Evolutionary conservation across 2,888 invertebrate species (phyloP).

Genomic region (Tetragnatha montana): DNA sequence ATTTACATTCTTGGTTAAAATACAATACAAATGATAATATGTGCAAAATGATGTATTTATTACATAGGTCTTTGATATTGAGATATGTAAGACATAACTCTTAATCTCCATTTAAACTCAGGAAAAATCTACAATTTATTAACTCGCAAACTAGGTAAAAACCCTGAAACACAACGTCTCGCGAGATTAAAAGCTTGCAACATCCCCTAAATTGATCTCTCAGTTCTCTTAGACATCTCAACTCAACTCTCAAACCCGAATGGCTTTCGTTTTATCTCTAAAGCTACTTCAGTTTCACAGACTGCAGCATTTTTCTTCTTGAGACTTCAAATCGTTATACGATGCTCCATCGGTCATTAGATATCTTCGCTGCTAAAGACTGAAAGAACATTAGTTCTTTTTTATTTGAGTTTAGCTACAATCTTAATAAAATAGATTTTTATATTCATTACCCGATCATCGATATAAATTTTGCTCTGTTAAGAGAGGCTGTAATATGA

Average conservation of each 20-base stretch:
- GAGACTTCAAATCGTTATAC: background rate
- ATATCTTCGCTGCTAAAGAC: background rate
- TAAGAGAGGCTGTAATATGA: background rate
- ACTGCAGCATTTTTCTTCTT: background rate
- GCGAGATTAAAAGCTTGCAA: background rate
- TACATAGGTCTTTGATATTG: too few relatives aligned
- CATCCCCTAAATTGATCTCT: background rate
- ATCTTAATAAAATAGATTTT: background rate
- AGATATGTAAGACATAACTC: too few relatives aligned
- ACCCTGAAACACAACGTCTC: background rate
- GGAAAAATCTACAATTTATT: too few relatives aligned
- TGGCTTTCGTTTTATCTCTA: background rate
- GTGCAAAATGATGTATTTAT: too few relatives aligned
- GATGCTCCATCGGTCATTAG: background rate
- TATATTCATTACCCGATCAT: background rate
- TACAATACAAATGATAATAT: too few relatives aligned
- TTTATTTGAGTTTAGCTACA: background rate
- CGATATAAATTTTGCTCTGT: background rate
- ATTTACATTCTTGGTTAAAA: too few relatives aligned
- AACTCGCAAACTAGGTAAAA: background rate
- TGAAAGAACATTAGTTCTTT: background rate
- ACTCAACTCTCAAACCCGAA: background rate
- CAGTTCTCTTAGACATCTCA: background rate
- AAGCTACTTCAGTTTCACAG: background rate
- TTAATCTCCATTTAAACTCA: too few relatives aligned